Evolutionary conservation across 2,113 vertebrate genomes (phyloP).

Genomic region (Macquaria ambigua): DNA sequence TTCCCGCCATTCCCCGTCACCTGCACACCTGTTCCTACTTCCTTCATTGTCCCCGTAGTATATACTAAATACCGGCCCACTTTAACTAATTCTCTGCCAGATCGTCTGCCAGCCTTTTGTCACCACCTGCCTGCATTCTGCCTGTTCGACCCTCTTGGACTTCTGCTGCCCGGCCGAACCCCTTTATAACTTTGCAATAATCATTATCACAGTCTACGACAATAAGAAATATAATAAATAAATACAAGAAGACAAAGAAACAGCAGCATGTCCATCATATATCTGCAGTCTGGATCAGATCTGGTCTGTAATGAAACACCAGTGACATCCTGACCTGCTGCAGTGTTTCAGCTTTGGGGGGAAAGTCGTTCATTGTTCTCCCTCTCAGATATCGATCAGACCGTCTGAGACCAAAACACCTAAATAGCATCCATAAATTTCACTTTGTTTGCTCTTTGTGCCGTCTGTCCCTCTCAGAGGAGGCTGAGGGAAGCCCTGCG

Average conservation of each 20-base stretch:
- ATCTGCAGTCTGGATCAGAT: neutral
- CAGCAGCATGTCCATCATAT: neutral
- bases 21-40: too few species aligned
- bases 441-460: neutral
- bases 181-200: too few species aligned
- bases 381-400: constrained; percentile 24
- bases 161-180: too few species aligned
- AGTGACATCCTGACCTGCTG: constrained; percentile 4
- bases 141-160: too few species aligned
- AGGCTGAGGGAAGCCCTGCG: constrained; percentile 39
- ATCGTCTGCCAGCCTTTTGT: too few species aligned
- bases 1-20: too few species aligned
- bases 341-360: neutral
- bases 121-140: too few species aligned
- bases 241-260: neutral
- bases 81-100: too few species aligned
- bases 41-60: too few species aligned
- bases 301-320: constrained; percentile 23
- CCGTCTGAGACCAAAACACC: constrained; percentile 2
- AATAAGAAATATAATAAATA: too few species aligned
- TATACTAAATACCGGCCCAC: too few species aligned
- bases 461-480: neutral
- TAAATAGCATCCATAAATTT: neutral
- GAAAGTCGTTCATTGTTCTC: neutral
- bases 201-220: too few species aligned